Evolutionary conservation across 2,797 vertebrate species (phyloP).

Genomic region (Artibeus lituratus): DNA sequence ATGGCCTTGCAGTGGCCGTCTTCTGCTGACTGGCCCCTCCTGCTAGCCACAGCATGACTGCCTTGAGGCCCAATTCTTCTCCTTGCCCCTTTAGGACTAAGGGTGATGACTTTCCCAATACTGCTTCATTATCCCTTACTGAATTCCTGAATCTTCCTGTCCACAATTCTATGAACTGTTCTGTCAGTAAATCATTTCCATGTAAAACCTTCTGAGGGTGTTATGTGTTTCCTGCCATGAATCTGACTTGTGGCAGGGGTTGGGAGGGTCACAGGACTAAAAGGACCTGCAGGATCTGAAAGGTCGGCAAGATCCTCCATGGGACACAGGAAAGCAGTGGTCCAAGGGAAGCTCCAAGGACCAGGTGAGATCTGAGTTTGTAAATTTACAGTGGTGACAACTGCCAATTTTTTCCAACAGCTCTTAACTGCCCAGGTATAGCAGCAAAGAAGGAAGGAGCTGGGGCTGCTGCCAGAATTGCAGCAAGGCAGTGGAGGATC

Average conservation of each 20-base stretch:
- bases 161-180: too few relatives aligned
- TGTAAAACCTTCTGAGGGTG: neutral
- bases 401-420: neutral
- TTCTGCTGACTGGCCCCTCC: neutral
- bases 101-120: neutral
- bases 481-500: neutral
- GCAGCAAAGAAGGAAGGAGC: neutral
- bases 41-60: neutral
- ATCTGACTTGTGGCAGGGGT: neutral
- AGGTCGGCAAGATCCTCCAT: neutral
- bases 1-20: neutral
- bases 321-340: neutral
- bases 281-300: neutral
- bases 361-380: neutral
- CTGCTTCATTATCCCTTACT: neutral
- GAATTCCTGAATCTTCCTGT: neutral
- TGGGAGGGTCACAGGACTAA: neutral
- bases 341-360: neutral
- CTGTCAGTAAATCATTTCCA: neutral
- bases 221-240: neutral
- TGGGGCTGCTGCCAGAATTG: neutral
- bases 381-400: neutral
- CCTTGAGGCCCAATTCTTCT: neutral
- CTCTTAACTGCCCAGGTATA: neutral
- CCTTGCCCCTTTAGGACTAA: neutral